Base-by-base conservation (phyloP, 2,888 invertebrate species). In the Microdon myrmicae region DNA sequence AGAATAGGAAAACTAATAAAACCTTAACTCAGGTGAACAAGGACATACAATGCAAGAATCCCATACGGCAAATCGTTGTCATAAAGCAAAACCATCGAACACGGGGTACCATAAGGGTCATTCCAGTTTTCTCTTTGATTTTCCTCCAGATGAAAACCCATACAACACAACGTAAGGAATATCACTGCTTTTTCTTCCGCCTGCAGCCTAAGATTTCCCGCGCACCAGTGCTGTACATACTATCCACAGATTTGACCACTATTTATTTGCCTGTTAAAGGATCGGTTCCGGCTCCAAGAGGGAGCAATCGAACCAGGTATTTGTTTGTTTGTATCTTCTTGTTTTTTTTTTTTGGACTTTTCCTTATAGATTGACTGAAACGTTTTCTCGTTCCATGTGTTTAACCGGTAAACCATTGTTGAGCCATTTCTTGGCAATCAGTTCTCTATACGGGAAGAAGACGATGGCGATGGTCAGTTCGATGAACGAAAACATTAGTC, bases 61-160 rank as follows among this genome's bases (percentile, higher is more conserved):
- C 58, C 51, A 64, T 58, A 53, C 58, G 58, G 58, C 64, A 64
- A 64, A 64, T 64, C 64, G 64, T 58, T 64, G 64, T 64, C 64
- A 64, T 64, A 64, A 64, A 58, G 58, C 51, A 58, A 64, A 58
- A 64, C 64, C 64, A 64, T 58, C 64, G 64, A 64, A 58, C 64
- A 58, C 56, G 58, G 56, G 58, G 58, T 64, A 58, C 64, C 64
- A 47, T 58, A 64, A 64, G 51, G 53, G 58, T 64, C 56, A 55
- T 45, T 26, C 41, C 19, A 34, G 14, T 10, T 48, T 44, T 43
- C 41, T 29, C 39, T 45, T 20, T 5, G 9, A 12, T 34, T 34
- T 49, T 39, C 22, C 32, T 35, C 34, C 20, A 22, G 7, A 14
- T 39, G 17, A 31, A 51, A 51, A 39, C 22, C 22, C 51, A 58